Conservation (phyloP, 2,888 invertebrate species). For the Bembecia ichneumoniformis region DNA sequence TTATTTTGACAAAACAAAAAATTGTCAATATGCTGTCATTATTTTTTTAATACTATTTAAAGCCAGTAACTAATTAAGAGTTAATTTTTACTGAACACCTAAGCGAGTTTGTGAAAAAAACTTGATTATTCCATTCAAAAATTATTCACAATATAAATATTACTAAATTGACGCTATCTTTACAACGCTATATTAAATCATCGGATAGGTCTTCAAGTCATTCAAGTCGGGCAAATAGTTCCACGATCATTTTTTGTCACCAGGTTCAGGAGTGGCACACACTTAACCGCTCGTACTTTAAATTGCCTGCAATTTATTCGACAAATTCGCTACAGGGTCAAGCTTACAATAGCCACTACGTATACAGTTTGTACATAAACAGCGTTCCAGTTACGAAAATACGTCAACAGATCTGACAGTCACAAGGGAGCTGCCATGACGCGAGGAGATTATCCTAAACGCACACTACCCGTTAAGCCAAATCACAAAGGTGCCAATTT, state of each 20-base stretch:
- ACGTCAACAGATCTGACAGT: conserved; percentile 27
- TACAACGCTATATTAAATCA: too few species aligned
- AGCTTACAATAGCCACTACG: conserved; percentile 33
- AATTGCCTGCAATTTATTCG: conserved; percentile 23
- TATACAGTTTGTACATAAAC: conserved; percentile 24
- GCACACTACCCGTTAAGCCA: conserved; percentile 36
- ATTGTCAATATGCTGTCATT: too few species aligned
- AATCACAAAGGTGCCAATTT: conserved; percentile 38
- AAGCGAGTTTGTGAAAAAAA: too few species aligned
- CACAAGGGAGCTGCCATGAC: conserved; percentile 60
- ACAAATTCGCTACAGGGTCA: conserved; percentile 36
- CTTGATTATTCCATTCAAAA: too few species aligned
- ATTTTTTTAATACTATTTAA: too few species aligned
- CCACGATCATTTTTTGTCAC: neutral
- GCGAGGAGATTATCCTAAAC: conserved; percentile 38
- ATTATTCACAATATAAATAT: too few species aligned
- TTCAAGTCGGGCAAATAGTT: too few species aligned
- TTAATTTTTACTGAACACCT: too few species aligned
- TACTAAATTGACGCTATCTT: too few species aligned
- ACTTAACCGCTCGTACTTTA: conserved; percentile 2
- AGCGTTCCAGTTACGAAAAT: conserved; percentile 43
- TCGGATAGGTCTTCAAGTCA: too few species aligned
- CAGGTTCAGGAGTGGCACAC: neutral
- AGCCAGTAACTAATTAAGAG: too few species aligned
- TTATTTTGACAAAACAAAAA: neutral